A percentile compares a stretch with the other conserved stretches of the same genome.
phyloP scores from a whole-genome alignment of 2,113 vertebrate species.

The Axis porcinus region DNA sequence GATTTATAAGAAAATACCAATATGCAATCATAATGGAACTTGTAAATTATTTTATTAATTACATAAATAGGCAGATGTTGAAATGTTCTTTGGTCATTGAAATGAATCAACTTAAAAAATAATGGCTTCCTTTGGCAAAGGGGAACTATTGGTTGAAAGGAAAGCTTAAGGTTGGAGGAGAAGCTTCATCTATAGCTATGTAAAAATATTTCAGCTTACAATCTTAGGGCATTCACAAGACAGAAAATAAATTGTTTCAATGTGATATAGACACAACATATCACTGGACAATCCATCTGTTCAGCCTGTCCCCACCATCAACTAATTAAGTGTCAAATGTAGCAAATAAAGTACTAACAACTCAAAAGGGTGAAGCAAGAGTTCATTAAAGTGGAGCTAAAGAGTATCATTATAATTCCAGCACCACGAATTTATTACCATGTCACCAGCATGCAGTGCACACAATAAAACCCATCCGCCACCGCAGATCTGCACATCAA shows the following conservation, averaged over 20 bases:
- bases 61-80: neutral
- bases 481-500: constrained; percentile 30
- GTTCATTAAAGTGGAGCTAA: constrained; percentile 49
- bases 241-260: constrained; percentile 27
- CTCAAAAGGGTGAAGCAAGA: constrained; percentile 17
- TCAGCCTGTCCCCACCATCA: neutral
- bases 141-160: neutral
- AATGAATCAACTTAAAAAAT: neutral
- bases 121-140: neutral
- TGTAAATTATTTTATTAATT: neutral
- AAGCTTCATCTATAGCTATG: neutral
- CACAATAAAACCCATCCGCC: constrained; percentile 32
- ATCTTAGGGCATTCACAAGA: neutral
- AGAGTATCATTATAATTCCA: neutral
- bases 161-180: neutral
- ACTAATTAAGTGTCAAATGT: constrained; percentile 24
- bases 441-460: neutral
- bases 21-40: neutral
- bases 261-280: neutral
- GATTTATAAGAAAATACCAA: neutral
- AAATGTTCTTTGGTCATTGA: neutral
- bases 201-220: constrained; percentile 24
- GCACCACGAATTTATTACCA: constrained; percentile 23
- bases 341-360: constrained; percentile 54
- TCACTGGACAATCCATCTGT: constrained; percentile 23